phyloP scores from a whole-genome alignment of 2,797 vertebrate species.

The Etheostoma perlongum region DNA sequence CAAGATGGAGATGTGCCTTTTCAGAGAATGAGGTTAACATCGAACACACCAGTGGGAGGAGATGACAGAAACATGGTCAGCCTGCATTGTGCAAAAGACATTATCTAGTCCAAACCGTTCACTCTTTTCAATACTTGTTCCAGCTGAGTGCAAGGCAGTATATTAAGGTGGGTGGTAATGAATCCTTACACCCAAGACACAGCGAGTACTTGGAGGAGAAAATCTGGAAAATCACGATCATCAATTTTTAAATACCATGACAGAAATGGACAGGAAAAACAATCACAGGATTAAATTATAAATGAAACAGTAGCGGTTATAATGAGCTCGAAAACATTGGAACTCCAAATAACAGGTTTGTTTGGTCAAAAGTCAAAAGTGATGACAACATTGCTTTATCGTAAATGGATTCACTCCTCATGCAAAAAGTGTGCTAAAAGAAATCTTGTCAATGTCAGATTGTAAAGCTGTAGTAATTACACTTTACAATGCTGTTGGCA shows the following conservation, averaged over 20 bases:
- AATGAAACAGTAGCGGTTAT: neutral
- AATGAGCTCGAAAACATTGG: neutral
- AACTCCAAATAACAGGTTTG: neutral
- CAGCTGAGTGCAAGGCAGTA: conserved; percentile 26
- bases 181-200: conserved; percentile 18
- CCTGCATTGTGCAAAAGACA: conserved; percentile 41
- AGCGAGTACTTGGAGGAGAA: neutral
- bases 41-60: conserved; percentile 9
- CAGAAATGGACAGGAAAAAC: conserved; percentile 5
- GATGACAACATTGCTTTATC: neutral
- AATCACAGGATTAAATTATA: neutral
- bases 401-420: neutral
- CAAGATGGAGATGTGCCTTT: conserved; percentile 22
- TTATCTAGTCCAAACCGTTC: conserved; percentile 26
- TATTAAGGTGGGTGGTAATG: neutral
- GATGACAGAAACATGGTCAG: conserved; percentile 21
- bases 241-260: conserved; percentile 10
- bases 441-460: neutral
- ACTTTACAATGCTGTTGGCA: neutral
- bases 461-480: neutral
- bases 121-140: conserved; percentile 13
- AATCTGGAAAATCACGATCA: neutral
- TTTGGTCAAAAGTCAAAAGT: conserved; percentile 8
- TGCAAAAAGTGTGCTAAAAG: neutral
- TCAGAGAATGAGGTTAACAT: conserved; percentile 32